Conservation (phyloP, 2,113 vertebrate species). For the Bos indicus region DNA sequence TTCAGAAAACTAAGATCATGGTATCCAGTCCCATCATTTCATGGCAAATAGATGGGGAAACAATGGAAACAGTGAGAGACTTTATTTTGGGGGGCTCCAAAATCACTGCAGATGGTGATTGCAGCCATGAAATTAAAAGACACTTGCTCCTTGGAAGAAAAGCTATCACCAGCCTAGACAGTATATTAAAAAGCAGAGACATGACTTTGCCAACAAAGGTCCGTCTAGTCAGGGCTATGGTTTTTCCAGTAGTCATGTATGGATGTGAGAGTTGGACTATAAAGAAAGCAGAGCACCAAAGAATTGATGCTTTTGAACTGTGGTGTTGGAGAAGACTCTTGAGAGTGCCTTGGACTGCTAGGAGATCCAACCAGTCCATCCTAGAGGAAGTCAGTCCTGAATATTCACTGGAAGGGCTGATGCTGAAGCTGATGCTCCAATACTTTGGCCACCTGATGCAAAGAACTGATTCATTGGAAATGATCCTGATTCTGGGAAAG, state of each 20-base stretch:
- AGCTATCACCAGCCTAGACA: neutral
- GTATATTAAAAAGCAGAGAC: neutral
- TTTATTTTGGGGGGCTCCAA: too few species aligned
- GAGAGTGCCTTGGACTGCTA: neutral
- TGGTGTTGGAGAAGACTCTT: neutral
- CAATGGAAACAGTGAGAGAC: too few species aligned
- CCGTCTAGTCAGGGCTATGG: neutral
- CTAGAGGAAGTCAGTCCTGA: neutral
- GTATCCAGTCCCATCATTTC: too few species aligned
- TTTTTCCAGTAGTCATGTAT: neutral
- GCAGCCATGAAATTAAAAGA: neutral
- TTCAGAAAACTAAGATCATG: too few species aligned
- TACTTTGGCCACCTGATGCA: fast-evolving
- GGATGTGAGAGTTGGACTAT: neutral
- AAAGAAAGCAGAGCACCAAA: neutral
- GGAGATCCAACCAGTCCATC: neutral
- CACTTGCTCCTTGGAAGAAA: neutral
- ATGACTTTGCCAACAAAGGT: neutral
- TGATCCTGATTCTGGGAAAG: neutral
- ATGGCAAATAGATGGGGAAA: too few species aligned
- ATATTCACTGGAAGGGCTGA: neutral
- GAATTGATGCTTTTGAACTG: neutral
- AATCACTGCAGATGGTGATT: neutral
- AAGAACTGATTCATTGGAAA: neutral
- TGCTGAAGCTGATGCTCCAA: neutral